phyloP scores from a whole-genome alignment of 1,140 invertebrate species.

The Listronotus bonariensis region DNA sequence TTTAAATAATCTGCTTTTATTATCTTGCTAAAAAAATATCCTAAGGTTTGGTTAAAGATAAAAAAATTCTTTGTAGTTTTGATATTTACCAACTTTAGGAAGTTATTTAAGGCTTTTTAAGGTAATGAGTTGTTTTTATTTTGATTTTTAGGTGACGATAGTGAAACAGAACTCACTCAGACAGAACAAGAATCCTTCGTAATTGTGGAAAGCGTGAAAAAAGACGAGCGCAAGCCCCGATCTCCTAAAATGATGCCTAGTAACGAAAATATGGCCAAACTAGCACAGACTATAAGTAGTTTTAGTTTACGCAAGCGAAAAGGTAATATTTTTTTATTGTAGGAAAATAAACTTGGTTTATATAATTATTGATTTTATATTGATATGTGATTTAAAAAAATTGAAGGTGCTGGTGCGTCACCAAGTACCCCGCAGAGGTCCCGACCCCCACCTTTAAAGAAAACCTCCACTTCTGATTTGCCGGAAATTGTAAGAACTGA shows the following conservation, averaged over 20 bases:
- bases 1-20: background rate
- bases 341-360: no score
- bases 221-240: slow-evolving; percentile 46
- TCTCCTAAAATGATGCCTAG: slow-evolving; percentile 47
- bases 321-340: slow-evolving; percentile 1
- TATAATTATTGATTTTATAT: no score
- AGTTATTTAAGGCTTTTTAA: no score
- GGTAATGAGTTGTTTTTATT: background rate
- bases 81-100: no score
- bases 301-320: slow-evolving; percentile 62
- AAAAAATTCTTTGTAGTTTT: no score
- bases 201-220: slow-evolving; percentile 46
- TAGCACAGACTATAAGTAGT: slow-evolving; percentile 54
- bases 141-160: slow-evolving; percentile 29
- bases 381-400: no score
- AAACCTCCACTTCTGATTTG: slow-evolving; percentile 49
- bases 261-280: slow-evolving; percentile 54
- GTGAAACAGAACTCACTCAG: slow-evolving; percentile 40
- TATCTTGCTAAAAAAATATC: no score
- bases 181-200: slow-evolving; percentile 46
- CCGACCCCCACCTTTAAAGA: slow-evolving; percentile 50
- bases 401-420: slow-evolving; percentile 55
- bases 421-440: slow-evolving; percentile 46
- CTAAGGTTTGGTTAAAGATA: no score
- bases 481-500: slow-evolving; percentile 48